Evolutionary conservation across 2,797 vertebrate species (phyloP).

Genomic region (Clarias laeviceps): DNA sequence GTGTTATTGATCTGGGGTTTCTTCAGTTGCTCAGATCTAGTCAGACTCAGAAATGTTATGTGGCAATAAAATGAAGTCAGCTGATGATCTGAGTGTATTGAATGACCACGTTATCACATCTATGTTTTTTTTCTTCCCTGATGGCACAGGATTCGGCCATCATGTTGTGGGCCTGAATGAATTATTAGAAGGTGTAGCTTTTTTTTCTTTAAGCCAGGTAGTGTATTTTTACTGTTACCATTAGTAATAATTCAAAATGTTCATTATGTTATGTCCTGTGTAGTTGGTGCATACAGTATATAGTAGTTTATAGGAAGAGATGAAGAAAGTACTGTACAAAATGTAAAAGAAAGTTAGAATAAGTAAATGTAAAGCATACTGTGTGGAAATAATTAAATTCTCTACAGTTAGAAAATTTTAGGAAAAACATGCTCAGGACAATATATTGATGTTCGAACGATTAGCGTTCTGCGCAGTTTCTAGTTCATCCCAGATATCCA

Average conservation of each 20-base stretch:
- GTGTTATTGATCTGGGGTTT: no score
- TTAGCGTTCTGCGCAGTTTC: not conserved
- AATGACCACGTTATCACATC: no score
- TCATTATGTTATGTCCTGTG: not conserved
- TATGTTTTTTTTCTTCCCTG: no score
- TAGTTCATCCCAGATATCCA: not conserved
- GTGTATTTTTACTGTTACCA: no score
- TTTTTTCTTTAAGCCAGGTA: no score
- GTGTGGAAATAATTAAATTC: not conserved
- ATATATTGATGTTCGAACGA: not conserved
- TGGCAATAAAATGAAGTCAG: no score
- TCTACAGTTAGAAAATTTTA: not conserved
- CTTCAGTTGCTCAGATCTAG: no score
- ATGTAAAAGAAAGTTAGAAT: not conserved
- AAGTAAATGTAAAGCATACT: not conserved
- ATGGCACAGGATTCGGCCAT: no score
- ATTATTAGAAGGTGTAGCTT: no score
- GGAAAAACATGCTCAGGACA: not conserved
- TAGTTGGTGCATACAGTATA: not conserved
- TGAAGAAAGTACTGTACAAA: not conserved
- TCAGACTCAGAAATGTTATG: no score
- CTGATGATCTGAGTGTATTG: no score
- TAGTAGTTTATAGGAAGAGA: not conserved
- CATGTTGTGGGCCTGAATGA: no score
- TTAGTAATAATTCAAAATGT: not conserved